Evolutionary conservation across 2,888 invertebrate genomes (phyloP), one percentile per base, ranked within the genome.

Genomic region (Aproaerema taeniolella): DNA sequence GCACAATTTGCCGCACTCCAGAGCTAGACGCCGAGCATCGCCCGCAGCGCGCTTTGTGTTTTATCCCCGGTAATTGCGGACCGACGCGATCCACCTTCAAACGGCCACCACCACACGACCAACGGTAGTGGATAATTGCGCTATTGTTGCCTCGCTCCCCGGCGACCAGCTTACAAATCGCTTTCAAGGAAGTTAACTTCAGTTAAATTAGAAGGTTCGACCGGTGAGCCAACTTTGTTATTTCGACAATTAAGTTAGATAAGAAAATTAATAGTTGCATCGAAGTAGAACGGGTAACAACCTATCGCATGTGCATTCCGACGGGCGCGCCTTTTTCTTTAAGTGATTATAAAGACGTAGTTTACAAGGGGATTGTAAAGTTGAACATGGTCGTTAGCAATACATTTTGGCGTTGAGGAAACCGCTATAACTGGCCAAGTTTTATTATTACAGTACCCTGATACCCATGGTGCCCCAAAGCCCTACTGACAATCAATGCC

Each of bases 51-150:
- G 69, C 78, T 73, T 75, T 76, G 76, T 78, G 68, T 74, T 75
- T 67, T 73, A 79, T 78, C 77, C 77, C 55, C 68, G 55, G 77
- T 82, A 86, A 83, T 85, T 83, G 80, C 71, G 58, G 56, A 58
- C 61, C 64, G 59, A 55, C 61, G 67, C 64, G 58, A 57, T 66
- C 66, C 64, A 61, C 71, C 71, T 61, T 58, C 61, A 47, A 61
- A 59, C 65, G 61, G 58, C 65, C 63, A 66, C 66, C 67, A 68
- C 73, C 68, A 66, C 71, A 70, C 71, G 60, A 67, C 64, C 69
- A 64, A 67, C 70, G 70, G 74, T 78, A 76, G 73, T 74, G 69
- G 73, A 75, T 81, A 81, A 83, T 83, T 82, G 79, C 78, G 52
- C 74, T 67, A 78, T 83, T 82, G 78, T 81, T 76, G 64, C 67